These are phyloP conservation scores for Sternarchorhynchus goeldii DNA, from an alignment of 2,797 vertebrate genomes.

Conservation along the genomic window DNA sequence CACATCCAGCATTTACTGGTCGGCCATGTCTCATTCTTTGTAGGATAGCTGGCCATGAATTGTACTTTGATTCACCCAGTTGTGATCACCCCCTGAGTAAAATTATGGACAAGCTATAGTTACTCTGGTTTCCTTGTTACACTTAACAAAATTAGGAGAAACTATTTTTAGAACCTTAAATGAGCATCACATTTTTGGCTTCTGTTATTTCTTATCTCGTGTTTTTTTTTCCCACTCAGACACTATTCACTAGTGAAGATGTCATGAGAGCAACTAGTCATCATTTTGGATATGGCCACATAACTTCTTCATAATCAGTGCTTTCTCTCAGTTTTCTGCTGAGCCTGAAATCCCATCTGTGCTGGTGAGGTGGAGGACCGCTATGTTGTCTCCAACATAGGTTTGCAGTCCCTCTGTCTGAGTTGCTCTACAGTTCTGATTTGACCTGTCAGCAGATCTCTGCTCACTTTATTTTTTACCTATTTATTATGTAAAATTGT, in stretches of 20 bases:
- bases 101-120: background rate
- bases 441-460: constrained; percentile 31
- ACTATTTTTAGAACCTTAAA: background rate
- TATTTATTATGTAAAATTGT: constrained; percentile 1
- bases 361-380: background rate
- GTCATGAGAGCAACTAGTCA: background rate
- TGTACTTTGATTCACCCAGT: background rate
- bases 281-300: background rate
- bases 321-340: background rate
- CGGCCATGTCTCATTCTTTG: too few species aligned
- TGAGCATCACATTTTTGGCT: background rate
- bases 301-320: background rate
- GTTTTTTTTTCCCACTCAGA: background rate
- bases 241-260: background rate
- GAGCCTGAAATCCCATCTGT: background rate
- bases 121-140: background rate
- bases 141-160: background rate
- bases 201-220: background rate
- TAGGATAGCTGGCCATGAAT: background rate
- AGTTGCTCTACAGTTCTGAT: constrained; percentile 31
- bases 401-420: constrained; percentile 12
- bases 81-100: constrained; percentile 1
- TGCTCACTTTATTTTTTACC: constrained; percentile 18
- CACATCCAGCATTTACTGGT: background rate
- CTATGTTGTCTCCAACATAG: constrained; percentile 5